Evolutionary conservation across 1,140 invertebrate genomes (phyloP), one percentile per base, ranked within the genome.

Genomic region (Platorchestia sp.): DNA sequence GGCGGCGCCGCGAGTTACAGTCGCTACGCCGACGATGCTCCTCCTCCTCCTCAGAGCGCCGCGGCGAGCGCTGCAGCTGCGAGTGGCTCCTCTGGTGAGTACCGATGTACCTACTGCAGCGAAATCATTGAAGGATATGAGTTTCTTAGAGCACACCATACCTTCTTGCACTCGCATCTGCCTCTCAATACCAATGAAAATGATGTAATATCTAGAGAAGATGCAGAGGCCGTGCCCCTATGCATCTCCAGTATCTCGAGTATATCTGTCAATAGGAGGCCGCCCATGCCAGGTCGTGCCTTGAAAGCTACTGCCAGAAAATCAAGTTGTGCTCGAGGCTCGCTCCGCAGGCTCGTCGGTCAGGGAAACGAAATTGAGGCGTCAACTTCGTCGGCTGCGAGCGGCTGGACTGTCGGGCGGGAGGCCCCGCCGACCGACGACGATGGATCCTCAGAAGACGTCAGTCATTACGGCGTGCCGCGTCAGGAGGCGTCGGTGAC

Each of bases 161-260:
- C 91, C 91, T 93, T 93, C 91, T 93, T 93, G 45, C 91, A 93
- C 91, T 93, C 91, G 91, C 91, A 93, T 44, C 91, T 93, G 36
- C 91, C 91, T 45, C 44, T 93, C 43, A 93, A 93, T 93, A 93
- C 91, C 36, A 45, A 45, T 93, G 91, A 93, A 44, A 93, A 93
- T 45, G 91, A 93, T 93, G 45, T 47, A 93, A 93, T 93, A 93
- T 44, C 43, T 93, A 45, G 43, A 93, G 91, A 44, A 93, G 91
- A 93, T 42, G 44, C 41, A 44, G 36, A 93, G 43, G 91, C 44
- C 47, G 43, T 93, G 91, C 91, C 43, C 36, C 91, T 93, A 93
- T 16, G 91, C 91, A 93, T 44, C 91, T 93, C 91, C 91, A 93
- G 91, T 93, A 93, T 10, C 91, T 93, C 91, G 91, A 93, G 87